Evolutionary conservation across 2,797 vertebrate species (phyloP), one percentile per base, ranked within the genome.

Genomic region (Tinamus major): DNA sequence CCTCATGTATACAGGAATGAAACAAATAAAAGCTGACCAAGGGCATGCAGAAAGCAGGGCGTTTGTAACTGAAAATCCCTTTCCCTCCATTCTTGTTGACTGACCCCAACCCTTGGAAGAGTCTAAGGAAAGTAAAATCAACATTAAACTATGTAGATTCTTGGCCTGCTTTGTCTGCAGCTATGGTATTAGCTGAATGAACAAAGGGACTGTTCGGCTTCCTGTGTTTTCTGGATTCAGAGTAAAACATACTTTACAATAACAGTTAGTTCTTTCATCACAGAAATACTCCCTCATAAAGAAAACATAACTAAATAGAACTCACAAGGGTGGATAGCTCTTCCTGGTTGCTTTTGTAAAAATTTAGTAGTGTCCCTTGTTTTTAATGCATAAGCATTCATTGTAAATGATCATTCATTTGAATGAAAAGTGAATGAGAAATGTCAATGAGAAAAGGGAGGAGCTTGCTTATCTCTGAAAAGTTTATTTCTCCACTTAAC

Each of bases 161-260:
- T 72, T 51, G 85, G 78, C 70, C 87, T 72, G 2, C 91, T 96
- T 96, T 97, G 96, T 97, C 95, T 97, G 89, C 96, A 96, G 82
- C 94, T 95, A 80, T 91, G 91, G 94, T 82, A 92, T 79, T 91
- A 92, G 92, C 95, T 95, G 92, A 89, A 82, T 93, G 95, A 96
- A 97, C 95, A 97, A 92, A 96, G 91, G 46, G 48, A 10, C 39
- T 89, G 87, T 77, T 94, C 51, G 6, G 77, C 62, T 96, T 96
- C 96, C 97, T 95, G 91, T 94, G 76, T 92, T 93, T 93, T 83
- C 79, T 89, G 72, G 76, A 82, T 90, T 96, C 94, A 94, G 71
- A 96, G 97, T 95, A 87, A 72, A 86, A 85, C 83, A 59, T 92
- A 82, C 68, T 95, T 94, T 91, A 64, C 70, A 90, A 79, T 78